These are phyloP conservation scores for Eupeodes latifasciatus DNA, from an alignment of 2,888 invertebrate genomes.

Conservation along the genomic window DNA sequence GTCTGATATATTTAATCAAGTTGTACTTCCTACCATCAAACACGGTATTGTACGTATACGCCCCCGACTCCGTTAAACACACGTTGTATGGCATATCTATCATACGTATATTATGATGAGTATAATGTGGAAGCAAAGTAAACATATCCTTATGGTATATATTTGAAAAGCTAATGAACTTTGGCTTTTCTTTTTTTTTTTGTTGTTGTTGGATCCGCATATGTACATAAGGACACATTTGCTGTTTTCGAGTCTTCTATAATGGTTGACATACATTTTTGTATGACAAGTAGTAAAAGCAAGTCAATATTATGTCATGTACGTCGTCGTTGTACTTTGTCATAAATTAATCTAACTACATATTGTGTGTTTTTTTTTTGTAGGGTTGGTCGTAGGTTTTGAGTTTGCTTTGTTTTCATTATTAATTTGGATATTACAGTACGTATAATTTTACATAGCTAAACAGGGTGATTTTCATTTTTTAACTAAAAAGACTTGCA, in stretches of 20 bases:
- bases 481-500: too few species aligned
- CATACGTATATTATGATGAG: background rate
- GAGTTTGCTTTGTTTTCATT: background rate
- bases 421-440: conserved; percentile 4
- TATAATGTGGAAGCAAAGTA: conserved; percentile 14
- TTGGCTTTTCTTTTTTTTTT: conserved; percentile 17
- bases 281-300: conserved; percentile 37
- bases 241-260: conserved; percentile 17
- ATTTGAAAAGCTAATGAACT: conserved; percentile 54
- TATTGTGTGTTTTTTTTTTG: conserved; percentile 7
- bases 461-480: background rate
- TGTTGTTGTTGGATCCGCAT: background rate
- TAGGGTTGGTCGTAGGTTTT: background rate
- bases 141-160: conserved; percentile 37
- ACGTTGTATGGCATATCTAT: background rate
- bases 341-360: conserved; percentile 44
- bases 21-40: background rate
- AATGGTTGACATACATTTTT: conserved; percentile 29
- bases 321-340: conserved; percentile 20
- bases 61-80: background rate
- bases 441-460: background rate
- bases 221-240: conserved; percentile 21
- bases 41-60: background rate
- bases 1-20: conserved; percentile 34
- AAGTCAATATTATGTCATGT: conserved; percentile 34